Base-by-base conservation (phyloP, 2,113 vertebrate genomes). In the Sisor rabdophorus region DNA sequence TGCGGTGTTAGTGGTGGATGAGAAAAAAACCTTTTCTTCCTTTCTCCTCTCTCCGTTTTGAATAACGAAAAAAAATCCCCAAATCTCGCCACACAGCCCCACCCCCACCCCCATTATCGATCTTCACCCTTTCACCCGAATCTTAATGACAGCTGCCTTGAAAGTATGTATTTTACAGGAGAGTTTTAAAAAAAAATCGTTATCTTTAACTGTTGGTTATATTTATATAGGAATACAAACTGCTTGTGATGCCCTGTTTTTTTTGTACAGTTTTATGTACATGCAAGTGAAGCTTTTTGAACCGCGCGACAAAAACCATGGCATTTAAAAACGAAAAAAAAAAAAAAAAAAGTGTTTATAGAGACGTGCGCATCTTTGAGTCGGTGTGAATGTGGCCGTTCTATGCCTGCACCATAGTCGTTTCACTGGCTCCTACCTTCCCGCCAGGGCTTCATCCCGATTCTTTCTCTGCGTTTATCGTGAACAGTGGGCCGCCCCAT, bases 191-290 rank as follows among this genome's bases (percentile, higher is more conserved):
- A 86, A 36, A 90, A 73, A 90, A 84, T 90, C 89, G 89, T 91
- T 91, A 93, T 94, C 93, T 93, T 82, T 95, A 93, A 92, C 91
- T 92, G 94, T 95, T 93, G 94, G 93, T 95, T 93, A 94, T 95
- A 94, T 96, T 95, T 95, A 95, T 95, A 95, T 94, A 91, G 88
- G 89, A 92, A 93, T 74, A 47, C 78, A 89, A 89, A 90, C 86
- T 95, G 93, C 95, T 96, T 94, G 95, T 95, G 94, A 95, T 95
- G 95, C 94, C 93, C 94, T 95, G 94, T 95, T 94, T 78, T 91
- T 73, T 92, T 95, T 93, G 95, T 96, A 97, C 95, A 97, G 95
- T 96, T 97, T 95, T 95, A 95, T 97, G 95, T 97, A 97, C 94
- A 95, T 95, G 95, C 92, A 94, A 95, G 93, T 96, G 94, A 96